These are phyloP conservation scores for Trileptium ribeirensis DNA, from an alignment of 2,888 invertebrate species.

Conservation along the genomic window DNA sequence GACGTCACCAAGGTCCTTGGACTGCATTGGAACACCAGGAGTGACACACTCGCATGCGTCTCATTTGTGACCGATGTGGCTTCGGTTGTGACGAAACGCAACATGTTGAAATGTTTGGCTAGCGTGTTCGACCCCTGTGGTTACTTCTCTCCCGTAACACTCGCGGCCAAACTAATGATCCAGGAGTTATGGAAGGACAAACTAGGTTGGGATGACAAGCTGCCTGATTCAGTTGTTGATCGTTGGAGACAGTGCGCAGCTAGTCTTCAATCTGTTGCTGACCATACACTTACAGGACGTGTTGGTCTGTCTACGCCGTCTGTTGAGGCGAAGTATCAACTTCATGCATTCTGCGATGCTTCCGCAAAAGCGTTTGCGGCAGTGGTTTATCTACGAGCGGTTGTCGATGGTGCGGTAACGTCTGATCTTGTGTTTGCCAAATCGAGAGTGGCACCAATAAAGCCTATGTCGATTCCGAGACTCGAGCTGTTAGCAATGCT, in stretches of 20 bases:
- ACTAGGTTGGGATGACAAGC: slow-evolving; percentile 38
- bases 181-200: slow-evolving; percentile 39
- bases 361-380: slow-evolving; percentile 37
- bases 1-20: slow-evolving; percentile 19
- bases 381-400: slow-evolving; percentile 30
- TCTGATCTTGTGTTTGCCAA: slow-evolving; percentile 28
- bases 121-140: slow-evolving; percentile 37
- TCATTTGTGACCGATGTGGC: neutral
- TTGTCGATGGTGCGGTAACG: neutral
- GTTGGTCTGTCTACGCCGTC: neutral
- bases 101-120: slow-evolving; percentile 31
- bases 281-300: neutral
- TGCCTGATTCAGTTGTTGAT: slow-evolving; percentile 20
- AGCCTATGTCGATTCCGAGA: slow-evolving; percentile 34
- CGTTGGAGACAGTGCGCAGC: neutral
- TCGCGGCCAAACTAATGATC: slow-evolving; percentile 37
- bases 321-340: neutral
- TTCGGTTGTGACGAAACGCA: slow-evolving; percentile 26
- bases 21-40: slow-evolving; percentile 11
- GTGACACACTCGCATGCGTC: slow-evolving; percentile 10
- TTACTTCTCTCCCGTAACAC: slow-evolving; percentile 27
- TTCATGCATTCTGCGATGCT: slow-evolving; percentile 37
- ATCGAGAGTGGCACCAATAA: slow-evolving; percentile 37
- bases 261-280: neutral
- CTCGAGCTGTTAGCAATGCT: slow-evolving; percentile 22